Evolutionary conservation across 2,888 invertebrate species (phyloP).

Genomic region (Clunio marinus): DNA sequence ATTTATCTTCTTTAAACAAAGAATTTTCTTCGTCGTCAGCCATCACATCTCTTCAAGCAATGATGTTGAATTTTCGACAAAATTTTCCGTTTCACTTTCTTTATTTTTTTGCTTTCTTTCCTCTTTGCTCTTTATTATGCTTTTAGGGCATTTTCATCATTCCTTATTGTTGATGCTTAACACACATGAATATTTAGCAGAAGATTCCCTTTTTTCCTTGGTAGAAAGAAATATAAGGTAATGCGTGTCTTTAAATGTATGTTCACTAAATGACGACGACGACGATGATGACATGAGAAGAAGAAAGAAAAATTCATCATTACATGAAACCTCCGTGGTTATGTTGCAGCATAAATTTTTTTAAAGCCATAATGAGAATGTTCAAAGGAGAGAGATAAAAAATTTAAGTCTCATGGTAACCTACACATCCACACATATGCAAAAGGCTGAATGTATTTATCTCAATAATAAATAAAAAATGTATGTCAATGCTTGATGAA

Average conservation of each 20-base stretch:
- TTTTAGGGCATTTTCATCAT: background rate
- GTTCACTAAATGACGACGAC: background rate
- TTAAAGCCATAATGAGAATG: no score
- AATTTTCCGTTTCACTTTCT: background rate
- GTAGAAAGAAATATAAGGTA: background rate
- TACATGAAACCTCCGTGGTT: no score
- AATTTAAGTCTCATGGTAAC: no score
- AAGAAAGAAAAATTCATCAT: background rate
- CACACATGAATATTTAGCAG: background rate
- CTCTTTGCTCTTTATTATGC: constrained; percentile 12
- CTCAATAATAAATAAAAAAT: no score
- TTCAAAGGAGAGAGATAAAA: no score
- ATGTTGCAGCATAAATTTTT: no score
- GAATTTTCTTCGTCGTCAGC: background rate
- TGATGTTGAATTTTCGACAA: background rate
- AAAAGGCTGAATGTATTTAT: no score
- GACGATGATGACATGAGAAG: background rate
- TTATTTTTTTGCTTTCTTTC: no score
- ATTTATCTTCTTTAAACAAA: background rate
- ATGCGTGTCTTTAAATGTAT: background rate
- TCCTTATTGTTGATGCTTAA: background rate
- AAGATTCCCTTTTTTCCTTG: background rate
- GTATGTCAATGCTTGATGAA: no score
- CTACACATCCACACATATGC: no score
- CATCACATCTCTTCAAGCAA: background rate